phyloP scores from a whole-genome alignment of 2,113 vertebrate species.

The Gorsachius goisagi region DNA sequence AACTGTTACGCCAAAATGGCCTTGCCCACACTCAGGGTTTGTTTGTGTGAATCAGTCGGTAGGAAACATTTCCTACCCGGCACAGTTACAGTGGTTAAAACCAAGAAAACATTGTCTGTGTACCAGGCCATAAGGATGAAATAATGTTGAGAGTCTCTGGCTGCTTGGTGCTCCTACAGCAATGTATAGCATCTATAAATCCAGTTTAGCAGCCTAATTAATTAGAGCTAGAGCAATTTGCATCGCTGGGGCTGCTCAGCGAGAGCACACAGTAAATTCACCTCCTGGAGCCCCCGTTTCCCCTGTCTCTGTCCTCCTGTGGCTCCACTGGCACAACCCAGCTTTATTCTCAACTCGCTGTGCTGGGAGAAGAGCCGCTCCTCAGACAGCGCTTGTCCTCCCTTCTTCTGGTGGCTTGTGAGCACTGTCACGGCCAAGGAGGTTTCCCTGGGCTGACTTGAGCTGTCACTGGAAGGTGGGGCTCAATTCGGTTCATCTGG shows the following conservation, averaged over 20 bases:
- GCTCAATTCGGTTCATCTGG: fast-evolving
- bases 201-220: conserved; percentile 10
- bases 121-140: conserved; percentile 13
- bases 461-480: neutral
- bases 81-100: neutral
- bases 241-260: neutral
- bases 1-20: neutral
- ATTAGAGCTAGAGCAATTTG: conserved; percentile 18
- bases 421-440: neutral
- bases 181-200: conserved; percentile 11
- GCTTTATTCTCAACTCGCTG: fast-evolving
- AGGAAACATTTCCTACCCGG: neutral
- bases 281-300: neutral
- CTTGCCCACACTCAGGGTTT: neutral
- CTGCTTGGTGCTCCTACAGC: neutral
- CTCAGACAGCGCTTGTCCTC: neutral
- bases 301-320: neutral
- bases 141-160: neutral
- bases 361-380: neutral
- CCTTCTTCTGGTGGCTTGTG: neutral
- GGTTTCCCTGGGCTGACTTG: neutral
- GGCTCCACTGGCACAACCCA: neutral
- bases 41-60: neutral
- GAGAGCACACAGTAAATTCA: neutral
- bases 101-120: conserved; percentile 3